Base-by-base conservation (phyloP, 2,888 invertebrate genomes). In the Meteorus cinctellus region DNA sequence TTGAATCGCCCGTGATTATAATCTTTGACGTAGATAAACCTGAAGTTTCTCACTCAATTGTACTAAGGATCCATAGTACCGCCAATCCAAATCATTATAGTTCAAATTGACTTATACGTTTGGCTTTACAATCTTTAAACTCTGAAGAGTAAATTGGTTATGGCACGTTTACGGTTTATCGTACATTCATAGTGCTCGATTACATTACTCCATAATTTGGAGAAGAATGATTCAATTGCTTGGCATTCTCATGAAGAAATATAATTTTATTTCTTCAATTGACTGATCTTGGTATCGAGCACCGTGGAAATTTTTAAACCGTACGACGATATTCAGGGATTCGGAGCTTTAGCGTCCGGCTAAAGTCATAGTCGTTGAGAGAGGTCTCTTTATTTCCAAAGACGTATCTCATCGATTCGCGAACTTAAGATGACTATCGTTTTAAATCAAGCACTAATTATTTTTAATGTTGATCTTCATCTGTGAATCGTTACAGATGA, bases 151-250 rank as follows among this genome's bases (percentile, higher is more conserved):
- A 1, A 41, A 27, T 27, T 67, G 27, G 16, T 59, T 70, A 70
- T 70, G 70, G 70, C 70, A 70, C 70, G 60, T 70, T 70, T 70
- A 29, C 41, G 34, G 70, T 34, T 31, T 4, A 55, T 55, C 8
- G 6, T 55, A 19, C 10, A 8, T 55, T 55, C 55, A 55, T 8
- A 24, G 19, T 19, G 19, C 55, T 55, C 55, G 55, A 31, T 55
- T n/a, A 8, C 55, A 29, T 59, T 48, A 5, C 24, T 69, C 24
- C 48, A n/a, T n/a, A 55, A 55, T 55, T 14, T 68, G 51, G 4
- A 29, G 48, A 41, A 14, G 10, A 19, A 19, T 4, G n/a, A n/a
- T 55, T 19, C n/a, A 55, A 8, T 24, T 1, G 4, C 19, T 19
- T 19, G 55, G 2, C 10, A 19, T 19, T 55, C 4, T 19, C 4